Evolutionary conservation across 2,888 invertebrate species (phyloP).

Genomic region (Eudemis profundana): DNA sequence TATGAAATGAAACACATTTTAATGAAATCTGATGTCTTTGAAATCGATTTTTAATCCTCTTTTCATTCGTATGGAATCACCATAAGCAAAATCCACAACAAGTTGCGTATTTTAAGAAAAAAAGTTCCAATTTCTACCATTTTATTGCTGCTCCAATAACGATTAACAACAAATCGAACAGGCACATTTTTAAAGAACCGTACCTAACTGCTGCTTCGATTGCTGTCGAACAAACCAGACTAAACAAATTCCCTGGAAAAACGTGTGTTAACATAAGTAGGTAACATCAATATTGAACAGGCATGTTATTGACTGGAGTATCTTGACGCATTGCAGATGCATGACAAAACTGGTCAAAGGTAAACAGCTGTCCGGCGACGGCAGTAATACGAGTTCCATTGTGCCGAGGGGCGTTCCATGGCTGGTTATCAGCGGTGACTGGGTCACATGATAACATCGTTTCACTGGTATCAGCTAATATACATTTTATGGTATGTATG

Average conservation of each 20-base stretch:
- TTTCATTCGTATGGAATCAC: too few species aligned
- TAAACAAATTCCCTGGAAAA: not conserved
- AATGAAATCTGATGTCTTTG: too few species aligned
- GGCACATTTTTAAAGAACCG: too few species aligned
- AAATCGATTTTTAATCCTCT: too few species aligned
- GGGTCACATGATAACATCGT: constrained; percentile 44
- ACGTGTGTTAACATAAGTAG: not conserved
- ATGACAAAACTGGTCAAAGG: constrained; percentile 34
- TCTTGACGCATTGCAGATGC: constrained; percentile 27
- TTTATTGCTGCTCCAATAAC: too few species aligned
- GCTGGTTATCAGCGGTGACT: constrained; percentile 39
- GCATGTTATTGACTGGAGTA: constrained; percentile 8
- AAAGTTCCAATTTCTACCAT: too few species aligned
- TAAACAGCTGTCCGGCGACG: constrained; percentile 29
- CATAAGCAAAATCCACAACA: too few species aligned
- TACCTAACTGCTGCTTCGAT: not conserved
- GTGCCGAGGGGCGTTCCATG: constrained; percentile 34
- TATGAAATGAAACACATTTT: too few species aligned
- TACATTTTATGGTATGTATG: not conserved
- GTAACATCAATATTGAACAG: not conserved
- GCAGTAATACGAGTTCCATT: constrained; percentile 34
- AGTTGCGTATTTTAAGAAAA: too few species aligned
- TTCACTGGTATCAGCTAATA: constrained; percentile 33
- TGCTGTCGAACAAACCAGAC: not conserved
- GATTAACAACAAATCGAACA: not conserved